Percentiles rank a stretch among this genome's conserved stretches.
Evolutionary conservation across 2,113 vertebrate genomes (phyloP).

Genomic region (Apistogramma diplotaenia): DNA sequence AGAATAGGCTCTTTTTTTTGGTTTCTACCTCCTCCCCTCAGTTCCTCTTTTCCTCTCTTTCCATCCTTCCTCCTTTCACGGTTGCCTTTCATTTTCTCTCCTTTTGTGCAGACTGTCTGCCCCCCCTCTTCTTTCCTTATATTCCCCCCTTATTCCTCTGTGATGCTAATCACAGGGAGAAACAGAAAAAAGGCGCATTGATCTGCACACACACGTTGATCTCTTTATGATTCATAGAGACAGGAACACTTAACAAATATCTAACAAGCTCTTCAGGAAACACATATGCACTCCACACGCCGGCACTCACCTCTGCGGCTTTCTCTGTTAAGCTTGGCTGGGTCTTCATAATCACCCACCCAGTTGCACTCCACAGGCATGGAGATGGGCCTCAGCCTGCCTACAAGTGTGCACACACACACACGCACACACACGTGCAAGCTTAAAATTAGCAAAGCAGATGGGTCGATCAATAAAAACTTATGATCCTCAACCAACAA

Average conservation of each 20-base stretch:
- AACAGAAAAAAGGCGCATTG: constrained; percentile 40
- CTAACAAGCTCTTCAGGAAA: constrained; percentile 43
- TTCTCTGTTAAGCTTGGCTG: constrained; percentile 93
- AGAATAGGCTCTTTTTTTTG: constrained; percentile 47
- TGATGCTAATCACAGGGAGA: constrained; percentile 58
- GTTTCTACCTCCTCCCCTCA: constrained; percentile 12
- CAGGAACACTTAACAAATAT: constrained; percentile 47
- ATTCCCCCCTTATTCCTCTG: constrained; percentile 27
- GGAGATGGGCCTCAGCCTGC: constrained; percentile 94
- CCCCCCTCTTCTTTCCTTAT: neutral
- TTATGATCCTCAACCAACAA: neutral
- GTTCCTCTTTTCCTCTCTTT: constrained; percentile 6
- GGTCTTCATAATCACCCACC: constrained; percentile 98
- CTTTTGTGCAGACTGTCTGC: constrained; percentile 20
- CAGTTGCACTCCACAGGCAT: constrained; percentile 99
- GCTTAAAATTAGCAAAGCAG: neutral
- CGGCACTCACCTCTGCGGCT: constrained; percentile 92
- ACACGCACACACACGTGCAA: neutral
- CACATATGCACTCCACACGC: constrained; percentile 73
- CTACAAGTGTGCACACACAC: constrained; percentile 73
- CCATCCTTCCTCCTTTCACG: constrained; percentile 7
- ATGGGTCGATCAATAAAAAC: neutral
- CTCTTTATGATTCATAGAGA: constrained; percentile 50
- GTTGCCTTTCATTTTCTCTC: constrained; percentile 49
- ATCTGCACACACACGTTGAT: constrained; percentile 49